These are phyloP conservation scores for Xiphorhynchus erythropygius DNA, from an alignment of 2,797 vertebrate species.

Conservation along the genomic window DNA sequence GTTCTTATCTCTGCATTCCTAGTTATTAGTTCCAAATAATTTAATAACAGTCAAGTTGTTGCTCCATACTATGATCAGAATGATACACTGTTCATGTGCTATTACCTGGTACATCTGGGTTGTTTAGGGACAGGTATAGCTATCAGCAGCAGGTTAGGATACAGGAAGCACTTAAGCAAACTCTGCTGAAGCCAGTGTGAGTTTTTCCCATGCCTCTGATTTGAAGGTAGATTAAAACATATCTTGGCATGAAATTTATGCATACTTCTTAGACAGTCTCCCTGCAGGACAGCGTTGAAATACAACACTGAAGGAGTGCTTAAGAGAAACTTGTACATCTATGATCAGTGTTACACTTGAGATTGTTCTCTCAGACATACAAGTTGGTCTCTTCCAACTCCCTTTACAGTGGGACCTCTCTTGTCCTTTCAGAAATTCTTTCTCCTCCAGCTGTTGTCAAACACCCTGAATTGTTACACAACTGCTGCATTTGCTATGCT, in stretches of 20 bases:
- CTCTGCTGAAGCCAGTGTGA: neutral
- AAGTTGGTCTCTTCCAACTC: neutral
- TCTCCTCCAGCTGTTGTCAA: neutral
- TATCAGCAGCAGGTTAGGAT: neutral
- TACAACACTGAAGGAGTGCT: fast-evolving
- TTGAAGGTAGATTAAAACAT: neutral
- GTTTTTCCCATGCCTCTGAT: constrained; percentile 9
- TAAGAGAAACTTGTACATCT: neutral
- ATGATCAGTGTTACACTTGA: neutral
- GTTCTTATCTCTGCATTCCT: constrained; percentile 12
- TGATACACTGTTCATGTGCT: neutral
- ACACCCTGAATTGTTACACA: neutral
- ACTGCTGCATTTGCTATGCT: neutral
- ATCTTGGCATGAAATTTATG: neutral
- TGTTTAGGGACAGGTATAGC: neutral
- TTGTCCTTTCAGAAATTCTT: neutral
- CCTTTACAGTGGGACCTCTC: neutral
- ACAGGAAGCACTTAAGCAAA: neutral
- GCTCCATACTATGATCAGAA: neutral
- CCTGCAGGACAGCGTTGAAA: neutral
- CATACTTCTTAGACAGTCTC: neutral
- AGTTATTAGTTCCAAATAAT: neutral
- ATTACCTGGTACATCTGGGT: neutral
- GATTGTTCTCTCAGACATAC: neutral
- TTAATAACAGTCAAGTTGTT: neutral